phyloP scores from a whole-genome alignment of 1,140 invertebrate species.

The Papilio helenus region DNA sequence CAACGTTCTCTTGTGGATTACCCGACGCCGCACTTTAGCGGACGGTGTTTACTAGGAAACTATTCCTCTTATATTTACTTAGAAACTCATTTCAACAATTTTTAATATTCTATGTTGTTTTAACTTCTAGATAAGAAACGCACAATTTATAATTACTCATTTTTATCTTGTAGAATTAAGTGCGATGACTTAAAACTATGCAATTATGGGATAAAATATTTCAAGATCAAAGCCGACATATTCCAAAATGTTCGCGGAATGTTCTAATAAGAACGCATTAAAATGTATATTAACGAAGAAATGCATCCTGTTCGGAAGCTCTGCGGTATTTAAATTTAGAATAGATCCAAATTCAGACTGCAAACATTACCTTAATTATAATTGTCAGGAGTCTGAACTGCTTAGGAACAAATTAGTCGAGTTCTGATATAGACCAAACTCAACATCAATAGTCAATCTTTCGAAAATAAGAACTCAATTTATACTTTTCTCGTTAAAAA shows the following conservation, averaged over 20 bases:
- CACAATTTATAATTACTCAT: not conserved
- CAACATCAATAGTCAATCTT: not conserved
- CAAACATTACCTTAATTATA: not conserved
- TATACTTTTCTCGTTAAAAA: too few species aligned
- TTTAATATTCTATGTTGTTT: not conserved
- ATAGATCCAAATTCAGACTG: not conserved
- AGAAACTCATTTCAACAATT: not conserved
- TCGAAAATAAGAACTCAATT: not conserved
- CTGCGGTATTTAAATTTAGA: constrained; percentile 14
- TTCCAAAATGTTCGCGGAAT: not conserved
- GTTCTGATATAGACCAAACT: not conserved
- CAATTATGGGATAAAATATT: too few species aligned
- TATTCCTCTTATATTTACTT: constrained; percentile 16
- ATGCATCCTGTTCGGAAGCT: not conserved
- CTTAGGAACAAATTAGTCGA: not conserved
- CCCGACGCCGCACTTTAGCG: constrained; percentile 12
- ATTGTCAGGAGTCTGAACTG: not conserved
- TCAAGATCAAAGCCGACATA: too few species aligned
- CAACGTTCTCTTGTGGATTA: not conserved
- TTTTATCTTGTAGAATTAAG: not conserved
- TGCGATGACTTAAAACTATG: too few species aligned
- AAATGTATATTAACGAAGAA: not conserved
- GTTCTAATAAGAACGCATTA: not conserved
- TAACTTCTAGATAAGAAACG: not conserved
- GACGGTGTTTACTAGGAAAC: constrained; percentile 3